Conservation (phyloP, 2,888 invertebrate species). For the Noctua fimbriata region DNA sequence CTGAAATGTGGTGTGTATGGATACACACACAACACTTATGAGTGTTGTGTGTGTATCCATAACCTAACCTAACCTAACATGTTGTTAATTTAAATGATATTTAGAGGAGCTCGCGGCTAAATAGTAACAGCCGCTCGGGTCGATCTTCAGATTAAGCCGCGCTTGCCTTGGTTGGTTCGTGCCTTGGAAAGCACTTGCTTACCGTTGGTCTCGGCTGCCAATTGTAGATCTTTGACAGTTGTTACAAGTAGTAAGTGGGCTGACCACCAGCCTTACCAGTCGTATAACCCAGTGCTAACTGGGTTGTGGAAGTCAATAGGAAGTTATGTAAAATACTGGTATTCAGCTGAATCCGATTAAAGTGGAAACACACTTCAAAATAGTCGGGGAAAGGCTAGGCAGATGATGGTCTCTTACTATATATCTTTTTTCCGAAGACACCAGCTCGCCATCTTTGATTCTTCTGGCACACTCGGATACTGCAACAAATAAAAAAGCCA, state of each 20-base stretch:
- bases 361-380: background rate
- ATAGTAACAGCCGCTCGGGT: background rate
- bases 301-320: background rate
- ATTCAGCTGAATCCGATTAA: background rate
- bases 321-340: background rate
- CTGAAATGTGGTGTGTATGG: too few species aligned
- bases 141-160: background rate
- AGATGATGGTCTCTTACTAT: constrained; percentile 8
- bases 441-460: constrained; percentile 47
- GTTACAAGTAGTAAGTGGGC: background rate
- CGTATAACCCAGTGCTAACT: background rate
- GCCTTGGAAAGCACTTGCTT: background rate
- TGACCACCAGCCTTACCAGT: background rate
- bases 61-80: too few species aligned
- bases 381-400: background rate
- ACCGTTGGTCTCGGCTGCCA: background rate
- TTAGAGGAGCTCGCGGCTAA: background rate
- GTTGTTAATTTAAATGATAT: background rate
- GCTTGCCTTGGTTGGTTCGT: background rate
- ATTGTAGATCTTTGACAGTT: background rate
- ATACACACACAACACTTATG: too few species aligned
- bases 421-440: constrained; percentile 49
- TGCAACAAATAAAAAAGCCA: constrained; percentile 12
- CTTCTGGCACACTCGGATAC: constrained; percentile 47
- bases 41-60: too few species aligned